A percentile compares a stretch with the other conserved stretches of the same genome.
These are phyloP conservation scores for Macrosoma leucophasiata DNA, from an alignment of 2,888 invertebrate genomes.

Conservation along the genomic window DNA sequence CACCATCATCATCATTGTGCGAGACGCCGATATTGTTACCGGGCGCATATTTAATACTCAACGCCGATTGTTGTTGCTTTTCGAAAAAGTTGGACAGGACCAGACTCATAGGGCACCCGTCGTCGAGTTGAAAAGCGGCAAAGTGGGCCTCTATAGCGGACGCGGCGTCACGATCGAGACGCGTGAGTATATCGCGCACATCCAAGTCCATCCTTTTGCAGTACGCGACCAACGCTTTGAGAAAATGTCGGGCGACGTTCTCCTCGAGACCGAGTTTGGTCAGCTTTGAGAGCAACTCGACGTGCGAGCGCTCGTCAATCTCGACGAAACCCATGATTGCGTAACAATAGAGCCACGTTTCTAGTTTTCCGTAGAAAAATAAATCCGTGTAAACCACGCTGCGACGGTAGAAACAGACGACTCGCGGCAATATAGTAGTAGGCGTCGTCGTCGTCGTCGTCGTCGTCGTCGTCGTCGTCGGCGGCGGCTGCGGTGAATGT, in stretches of 20 bases:
- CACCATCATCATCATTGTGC: too few relatives aligned
- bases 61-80: constrained; percentile 5
- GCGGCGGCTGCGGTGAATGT: too few relatives aligned
- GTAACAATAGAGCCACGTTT: constrained; percentile 3
- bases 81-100: too few relatives aligned
- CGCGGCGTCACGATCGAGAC: constrained; percentile 3
- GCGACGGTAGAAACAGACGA: constrained; percentile 3
- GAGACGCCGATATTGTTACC: constrained; percentile 3
- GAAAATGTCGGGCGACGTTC: constrained; percentile 3
- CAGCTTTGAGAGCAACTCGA: neutral
- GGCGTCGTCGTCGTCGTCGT: too few relatives aligned
- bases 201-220: constrained; percentile 1
- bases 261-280: constrained; percentile 1
- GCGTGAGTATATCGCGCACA: constrained; percentile 2
- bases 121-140: constrained; percentile 5
- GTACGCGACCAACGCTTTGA: constrained; percentile 1
- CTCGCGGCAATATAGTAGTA: constrained; percentile 4
- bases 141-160: constrained; percentile 1
- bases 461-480: too few relatives aligned
- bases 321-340: constrained; percentile 2
- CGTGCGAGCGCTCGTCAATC: constrained; percentile 1
- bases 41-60: constrained; percentile 2
- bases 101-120: too few relatives aligned
- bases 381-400: constrained; percentile 2
- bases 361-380: constrained; percentile 2